A percentile compares a stretch with the other conserved stretches of the same genome.
phyloP scores from a whole-genome alignment of 2,113 vertebrate species.

The Spilogale gracilis region DNA sequence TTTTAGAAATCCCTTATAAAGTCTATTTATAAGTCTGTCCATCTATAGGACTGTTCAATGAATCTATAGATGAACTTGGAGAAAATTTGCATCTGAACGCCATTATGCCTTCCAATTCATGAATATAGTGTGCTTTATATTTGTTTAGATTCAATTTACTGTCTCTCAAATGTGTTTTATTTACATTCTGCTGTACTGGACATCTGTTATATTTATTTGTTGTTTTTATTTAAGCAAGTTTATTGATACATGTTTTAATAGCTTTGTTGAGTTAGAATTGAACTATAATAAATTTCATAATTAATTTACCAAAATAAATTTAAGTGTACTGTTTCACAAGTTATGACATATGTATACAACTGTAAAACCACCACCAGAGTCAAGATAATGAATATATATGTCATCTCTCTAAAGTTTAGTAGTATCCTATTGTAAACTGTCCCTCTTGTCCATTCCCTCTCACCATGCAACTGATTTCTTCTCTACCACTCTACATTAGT shows the following conservation, averaged over 20 bases:
- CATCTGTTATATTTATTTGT: not conserved
- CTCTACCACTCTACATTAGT: not conserved
- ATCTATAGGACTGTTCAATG: not conserved
- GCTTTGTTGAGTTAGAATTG: not conserved
- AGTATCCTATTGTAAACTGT: not conserved
- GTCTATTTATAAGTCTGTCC: not conserved
- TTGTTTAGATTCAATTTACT: conserved; percentile 2
- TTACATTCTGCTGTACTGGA: not conserved
- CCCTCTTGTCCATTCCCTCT: not conserved
- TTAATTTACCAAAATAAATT: not conserved
- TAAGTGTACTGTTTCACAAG: not conserved
- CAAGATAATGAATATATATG: not conserved
- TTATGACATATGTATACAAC: not conserved
- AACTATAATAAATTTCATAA: not conserved
- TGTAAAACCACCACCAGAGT: not conserved
- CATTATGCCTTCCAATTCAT: not conserved
- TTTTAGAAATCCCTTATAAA: not conserved
- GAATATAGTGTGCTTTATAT: not conserved
- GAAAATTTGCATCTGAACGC: not conserved
- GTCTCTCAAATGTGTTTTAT: not conserved
- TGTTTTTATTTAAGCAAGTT: not conserved
- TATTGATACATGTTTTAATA: not conserved
- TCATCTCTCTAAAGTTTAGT: not conserved
- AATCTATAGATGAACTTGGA: not conserved
- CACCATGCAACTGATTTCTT: not conserved